Evolutionary conservation across 2,797 vertebrate genomes (phyloP).

Genomic region (Cyclopterus lumpus): DNA sequence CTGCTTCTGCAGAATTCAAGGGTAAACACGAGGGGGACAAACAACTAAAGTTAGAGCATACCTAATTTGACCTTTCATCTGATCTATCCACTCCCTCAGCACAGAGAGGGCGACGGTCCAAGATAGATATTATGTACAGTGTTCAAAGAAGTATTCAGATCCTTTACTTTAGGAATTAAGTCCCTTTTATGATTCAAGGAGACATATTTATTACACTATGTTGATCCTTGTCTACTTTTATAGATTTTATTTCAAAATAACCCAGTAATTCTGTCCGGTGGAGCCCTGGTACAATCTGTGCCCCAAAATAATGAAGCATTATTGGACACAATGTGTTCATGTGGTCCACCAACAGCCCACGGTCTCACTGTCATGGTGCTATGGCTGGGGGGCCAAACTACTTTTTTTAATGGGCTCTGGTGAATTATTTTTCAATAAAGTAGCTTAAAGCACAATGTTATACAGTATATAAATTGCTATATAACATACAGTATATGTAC

Average conservation of each 20-base stretch:
- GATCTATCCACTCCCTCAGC: not conserved
- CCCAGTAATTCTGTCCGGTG: not conserved
- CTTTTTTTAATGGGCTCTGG: not conserved
- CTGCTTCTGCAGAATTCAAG: slow-evolving; percentile 53
- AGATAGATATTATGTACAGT: not conserved
- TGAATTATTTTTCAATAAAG: not conserved
- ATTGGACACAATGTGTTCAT: not conserved
- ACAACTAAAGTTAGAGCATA: slow-evolving; percentile 40
- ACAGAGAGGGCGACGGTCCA: not conserved
- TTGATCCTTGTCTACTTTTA: slow-evolving; percentile 3
- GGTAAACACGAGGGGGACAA: slow-evolving; percentile 56
- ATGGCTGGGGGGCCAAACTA: not conserved
- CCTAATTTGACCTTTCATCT: slow-evolving; percentile 49
- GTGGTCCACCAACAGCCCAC: not conserved
- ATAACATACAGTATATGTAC: not conserved
- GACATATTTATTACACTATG: not conserved
- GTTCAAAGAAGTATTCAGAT: not conserved
- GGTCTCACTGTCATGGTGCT: not conserved
- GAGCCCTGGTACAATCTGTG: not conserved
- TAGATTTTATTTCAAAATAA: not conserved
- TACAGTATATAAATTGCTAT: not conserved
- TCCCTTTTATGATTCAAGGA: not conserved
- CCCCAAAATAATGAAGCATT: not conserved
- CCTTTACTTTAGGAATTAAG: not conserved
- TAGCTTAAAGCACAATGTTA: not conserved